Conservation (phyloP, 2,888 invertebrate species). For the Acanthosoma haemorrhoidale region DNA sequence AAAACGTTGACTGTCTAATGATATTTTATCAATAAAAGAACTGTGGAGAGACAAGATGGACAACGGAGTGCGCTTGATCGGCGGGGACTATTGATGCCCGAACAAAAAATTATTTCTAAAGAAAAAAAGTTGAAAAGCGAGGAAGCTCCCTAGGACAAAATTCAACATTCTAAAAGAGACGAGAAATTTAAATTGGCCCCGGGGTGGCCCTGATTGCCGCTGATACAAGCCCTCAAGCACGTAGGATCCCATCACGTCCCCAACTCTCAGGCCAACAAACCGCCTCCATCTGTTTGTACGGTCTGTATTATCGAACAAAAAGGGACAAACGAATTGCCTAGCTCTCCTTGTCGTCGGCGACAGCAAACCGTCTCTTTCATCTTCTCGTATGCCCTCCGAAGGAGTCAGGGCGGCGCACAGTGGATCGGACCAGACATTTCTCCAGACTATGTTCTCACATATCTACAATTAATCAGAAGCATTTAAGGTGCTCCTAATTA, state of each 20-base stretch:
- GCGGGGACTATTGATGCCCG: too few relatives aligned
- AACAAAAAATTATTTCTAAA: neutral
- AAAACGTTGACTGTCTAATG: too few relatives aligned
- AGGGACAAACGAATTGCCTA: neutral
- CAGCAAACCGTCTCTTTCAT: neutral
- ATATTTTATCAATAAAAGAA: too few relatives aligned
- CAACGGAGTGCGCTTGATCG: too few relatives aligned
- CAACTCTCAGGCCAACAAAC: neutral
- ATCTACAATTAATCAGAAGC: too few relatives aligned
- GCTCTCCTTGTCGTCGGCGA: neutral
- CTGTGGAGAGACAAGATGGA: too few relatives aligned
- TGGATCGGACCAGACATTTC: too few relatives aligned
- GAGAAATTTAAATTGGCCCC: conserved; percentile 4
- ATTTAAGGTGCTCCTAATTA: too few relatives aligned
- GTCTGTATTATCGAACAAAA: conserved; percentile 2
- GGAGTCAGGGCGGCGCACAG: too few relatives aligned
- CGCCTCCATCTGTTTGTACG: neutral
- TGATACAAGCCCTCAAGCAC: neutral
- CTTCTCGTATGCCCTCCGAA: too few relatives aligned
- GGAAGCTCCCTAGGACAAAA: neutral
- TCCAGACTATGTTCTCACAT: too few relatives aligned
- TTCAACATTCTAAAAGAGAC: conserved; percentile 10
- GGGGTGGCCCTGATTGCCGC: neutral
- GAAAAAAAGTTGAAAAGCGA: neutral
- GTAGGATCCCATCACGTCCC: conserved; percentile 10